A percentile compares a stretch with the other conserved stretches of the same genome.
Evolutionary conservation across 2,113 vertebrate species (phyloP).

Genomic region (Dipodomys merriami): DNA sequence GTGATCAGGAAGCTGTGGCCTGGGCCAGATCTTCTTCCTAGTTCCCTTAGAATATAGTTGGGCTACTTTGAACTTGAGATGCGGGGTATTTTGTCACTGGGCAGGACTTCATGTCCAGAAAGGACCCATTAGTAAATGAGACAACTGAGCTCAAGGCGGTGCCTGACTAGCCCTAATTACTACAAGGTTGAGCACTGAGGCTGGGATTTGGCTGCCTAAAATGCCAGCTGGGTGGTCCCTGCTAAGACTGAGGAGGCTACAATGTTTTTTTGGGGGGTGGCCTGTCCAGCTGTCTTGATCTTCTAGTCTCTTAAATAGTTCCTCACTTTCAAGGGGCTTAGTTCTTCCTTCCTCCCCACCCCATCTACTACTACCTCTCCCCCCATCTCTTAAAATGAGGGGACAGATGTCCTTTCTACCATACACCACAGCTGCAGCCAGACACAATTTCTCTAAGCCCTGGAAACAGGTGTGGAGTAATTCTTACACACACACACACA

Average conservation of each 20-base stretch:
- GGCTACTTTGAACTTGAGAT: not conserved
- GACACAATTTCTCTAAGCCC: slow-evolving; percentile 39
- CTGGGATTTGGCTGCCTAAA: not conserved
- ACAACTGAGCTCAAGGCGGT: not conserved
- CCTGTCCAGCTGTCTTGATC: slow-evolving; percentile 15
- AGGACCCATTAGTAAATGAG: not conserved
- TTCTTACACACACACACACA: not conserved
- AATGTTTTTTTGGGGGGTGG: not conserved
- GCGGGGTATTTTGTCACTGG: not conserved
- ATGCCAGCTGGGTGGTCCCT: not conserved
- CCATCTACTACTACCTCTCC: not conserved
- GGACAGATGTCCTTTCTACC: slow-evolving; percentile 63
- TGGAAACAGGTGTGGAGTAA: slow-evolving; percentile 64
- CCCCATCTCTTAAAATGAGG: slow-evolving; percentile 2
- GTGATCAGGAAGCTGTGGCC: not conserved
- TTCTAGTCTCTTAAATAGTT: not conserved
- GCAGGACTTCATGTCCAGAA: slow-evolving; percentile 11
- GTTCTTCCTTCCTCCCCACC: not conserved
- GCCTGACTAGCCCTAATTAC: not conserved
- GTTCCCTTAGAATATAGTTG: not conserved
- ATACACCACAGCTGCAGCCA: slow-evolving; percentile 41
- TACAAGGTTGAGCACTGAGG: not conserved
- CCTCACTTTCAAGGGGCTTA: slow-evolving; percentile 16
- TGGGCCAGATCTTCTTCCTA: not conserved
- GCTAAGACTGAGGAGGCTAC: not conserved